Percentiles rank a stretch among this genome's conserved stretches.
phyloP scores from a whole-genome alignment of 2,113 vertebrate genomes.

The Bagarius yarrelli region DNA sequence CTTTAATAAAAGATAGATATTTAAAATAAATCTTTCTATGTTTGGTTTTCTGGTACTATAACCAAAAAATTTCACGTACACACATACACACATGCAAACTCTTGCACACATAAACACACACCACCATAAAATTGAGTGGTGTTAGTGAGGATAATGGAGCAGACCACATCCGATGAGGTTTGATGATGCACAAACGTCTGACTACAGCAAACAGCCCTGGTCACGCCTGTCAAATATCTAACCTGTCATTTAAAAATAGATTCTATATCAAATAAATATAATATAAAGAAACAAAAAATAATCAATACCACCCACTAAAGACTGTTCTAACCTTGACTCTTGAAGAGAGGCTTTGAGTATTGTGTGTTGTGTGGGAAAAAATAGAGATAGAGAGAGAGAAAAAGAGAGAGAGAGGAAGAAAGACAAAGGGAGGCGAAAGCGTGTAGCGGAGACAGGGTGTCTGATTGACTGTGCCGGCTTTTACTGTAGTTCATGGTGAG shows the following conservation, averaged over 20 bases:
- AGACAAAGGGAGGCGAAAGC: background rate
- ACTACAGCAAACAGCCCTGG: conserved; percentile 53
- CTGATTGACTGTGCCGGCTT: conserved; percentile 71
- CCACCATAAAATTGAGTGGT: conserved; percentile 44
- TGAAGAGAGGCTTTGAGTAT: background rate
- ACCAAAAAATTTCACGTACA: too few relatives aligned
- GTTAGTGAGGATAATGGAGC: conserved; percentile 65
- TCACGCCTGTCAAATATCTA: background rate
- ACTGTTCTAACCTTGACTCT: background rate
- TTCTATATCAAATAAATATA: too few relatives aligned
- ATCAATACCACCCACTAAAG: conserved; percentile 43
- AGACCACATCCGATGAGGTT: conserved; percentile 51
- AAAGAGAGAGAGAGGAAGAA: too few relatives aligned
- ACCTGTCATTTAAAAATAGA: conserved; percentile 34
- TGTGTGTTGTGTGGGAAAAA: conserved; percentile 41
- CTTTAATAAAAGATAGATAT: too few relatives aligned
- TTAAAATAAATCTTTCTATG: too few relatives aligned
- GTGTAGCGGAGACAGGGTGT: conserved; percentile 27
- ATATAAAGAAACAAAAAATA: background rate
- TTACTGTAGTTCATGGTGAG: conserved; percentile 69
- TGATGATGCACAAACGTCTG: conserved; percentile 54
- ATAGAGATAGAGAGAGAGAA: background rate
- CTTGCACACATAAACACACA: too few relatives aligned
- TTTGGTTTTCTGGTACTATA: too few relatives aligned
- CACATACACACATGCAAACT: background rate